A percentile compares a stretch with the other conserved stretches of the same genome.
Conservation (phyloP, 2,113 vertebrate genomes). For the Ivindomyrus marchei region DNA sequence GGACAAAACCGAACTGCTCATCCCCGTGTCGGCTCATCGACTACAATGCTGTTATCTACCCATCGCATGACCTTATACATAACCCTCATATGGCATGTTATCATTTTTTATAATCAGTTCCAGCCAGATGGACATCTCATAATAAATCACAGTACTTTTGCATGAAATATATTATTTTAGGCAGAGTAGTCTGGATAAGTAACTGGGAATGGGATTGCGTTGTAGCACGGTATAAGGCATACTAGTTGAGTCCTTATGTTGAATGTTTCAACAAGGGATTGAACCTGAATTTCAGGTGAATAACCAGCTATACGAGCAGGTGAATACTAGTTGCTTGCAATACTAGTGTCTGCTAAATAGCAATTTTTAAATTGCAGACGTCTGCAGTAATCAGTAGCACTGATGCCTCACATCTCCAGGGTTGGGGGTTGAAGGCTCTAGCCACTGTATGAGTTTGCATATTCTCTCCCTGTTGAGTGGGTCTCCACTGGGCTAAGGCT, state of each 20-base stretch:
- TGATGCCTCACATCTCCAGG: background rate
- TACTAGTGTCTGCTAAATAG: background rate
- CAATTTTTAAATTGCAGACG: background rate
- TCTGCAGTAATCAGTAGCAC: background rate
- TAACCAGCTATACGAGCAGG: background rate
- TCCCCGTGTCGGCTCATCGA: background rate
- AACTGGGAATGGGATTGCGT: background rate
- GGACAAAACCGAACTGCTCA: constrained; percentile 31
- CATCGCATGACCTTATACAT: background rate
- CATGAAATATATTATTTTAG: background rate
- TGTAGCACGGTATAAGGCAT: background rate
- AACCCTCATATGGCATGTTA: background rate
- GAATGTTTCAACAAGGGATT: background rate
- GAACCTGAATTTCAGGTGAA: background rate
- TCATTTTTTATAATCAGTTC: background rate
- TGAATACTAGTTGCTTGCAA: background rate
- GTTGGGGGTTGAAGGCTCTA: background rate
- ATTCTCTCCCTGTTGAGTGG: background rate
- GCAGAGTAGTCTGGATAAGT: background rate
- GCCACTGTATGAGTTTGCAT: background rate
- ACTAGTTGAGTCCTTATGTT: background rate
- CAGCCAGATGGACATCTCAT: background rate
- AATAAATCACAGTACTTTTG: background rate
- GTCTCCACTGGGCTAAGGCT: background rate
- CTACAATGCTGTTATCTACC: background rate